Percentiles rank a stretch among this genome's conserved stretches.
Conservation (phyloP, 2,888 invertebrate genomes). For the Nemurella pictetii region DNA sequence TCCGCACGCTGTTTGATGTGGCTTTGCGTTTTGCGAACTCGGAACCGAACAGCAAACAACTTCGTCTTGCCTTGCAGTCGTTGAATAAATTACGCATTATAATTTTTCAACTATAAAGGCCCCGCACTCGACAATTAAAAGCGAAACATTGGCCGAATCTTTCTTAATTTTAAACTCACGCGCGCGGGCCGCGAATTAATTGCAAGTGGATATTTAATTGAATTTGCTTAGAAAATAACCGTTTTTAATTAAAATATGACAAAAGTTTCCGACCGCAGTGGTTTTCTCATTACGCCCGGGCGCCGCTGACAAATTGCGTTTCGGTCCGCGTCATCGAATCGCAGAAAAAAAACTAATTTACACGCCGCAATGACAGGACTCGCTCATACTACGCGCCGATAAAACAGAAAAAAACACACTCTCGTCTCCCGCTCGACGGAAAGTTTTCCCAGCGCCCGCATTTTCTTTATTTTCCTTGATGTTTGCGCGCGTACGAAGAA, state of each 20-base stretch:
- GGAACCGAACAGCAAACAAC: neutral
- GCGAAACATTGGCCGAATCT: neutral
- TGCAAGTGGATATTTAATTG: conserved; percentile 1
- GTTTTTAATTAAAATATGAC: conserved; percentile 19
- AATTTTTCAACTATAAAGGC: neutral
- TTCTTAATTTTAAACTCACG: conserved; percentile 8
- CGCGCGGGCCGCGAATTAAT: neutral
- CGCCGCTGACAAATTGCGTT: neutral
- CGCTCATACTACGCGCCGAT: neutral
- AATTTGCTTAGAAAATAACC: neutral
- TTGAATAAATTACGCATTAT: neutral
- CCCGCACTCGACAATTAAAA: neutral
- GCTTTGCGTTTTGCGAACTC: neutral
- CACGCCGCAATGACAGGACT: neutral
- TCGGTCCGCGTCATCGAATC: neutral
- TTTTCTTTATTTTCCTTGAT: neutral
- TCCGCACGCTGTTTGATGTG: neutral
- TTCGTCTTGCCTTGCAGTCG: neutral
- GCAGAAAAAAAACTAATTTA: conserved; percentile 6
- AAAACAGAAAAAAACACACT: neutral
- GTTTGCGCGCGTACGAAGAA: neutral
- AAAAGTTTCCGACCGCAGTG: conserved; percentile 1
- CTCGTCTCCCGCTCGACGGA: neutral
- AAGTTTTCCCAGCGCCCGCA: neutral
- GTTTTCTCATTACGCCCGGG: neutral